Evolutionary conservation across 2,888 invertebrate species (phyloP), one percentile per base, ranked within the genome.

Genomic region (Tanytarsus gracilentus): DNA sequence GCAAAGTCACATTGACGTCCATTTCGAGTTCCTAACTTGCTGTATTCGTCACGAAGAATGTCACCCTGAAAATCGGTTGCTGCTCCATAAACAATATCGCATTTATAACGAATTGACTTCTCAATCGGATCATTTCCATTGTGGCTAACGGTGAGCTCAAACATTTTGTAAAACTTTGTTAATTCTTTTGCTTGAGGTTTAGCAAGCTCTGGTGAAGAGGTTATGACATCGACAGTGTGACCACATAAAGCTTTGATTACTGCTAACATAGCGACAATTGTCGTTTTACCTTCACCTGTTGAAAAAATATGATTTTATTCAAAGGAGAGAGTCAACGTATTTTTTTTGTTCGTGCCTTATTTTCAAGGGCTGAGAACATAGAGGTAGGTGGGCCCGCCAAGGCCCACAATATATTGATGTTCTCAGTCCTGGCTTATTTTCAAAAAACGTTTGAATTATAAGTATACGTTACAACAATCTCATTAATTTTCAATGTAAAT

Each of bases 1-100:
- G 71, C 67, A n/a, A 63, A 65, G 7, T 66, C 64, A 60, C 67
- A 68, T 4, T 58, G 63, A 27, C 69, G 65, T 18, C 66, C 64
- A 6, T 68, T 67, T 36, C 67, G 56, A 14, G 69, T 68, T 23
- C 68, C 68, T 62, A 68, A 65, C 0, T 65, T 66, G 61, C 69
- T 70, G 56, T 71, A 72, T 9, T 64, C 64, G 36, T 71, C 68
- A 11, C 62, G 18, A n/a, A 63, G 44, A 52, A 58, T 61, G 29
- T 63, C 63, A 4, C 63, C 39, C 26, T 63, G 63, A 21, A 50
- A 51, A 51, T 50, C 21, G 23, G 50, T 26, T n/a, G 48, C 16
- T 51, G 21, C 26, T 14, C 50, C 49, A 25, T 62, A 51, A 50
- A 62, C 49, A 6, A 59, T 27, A 50, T 49, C 36, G 25, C 9